These are phyloP conservation scores for Meloidogyne hapla DNA, from an alignment of 1,140 invertebrate species.

Conservation along the genomic window DNA sequence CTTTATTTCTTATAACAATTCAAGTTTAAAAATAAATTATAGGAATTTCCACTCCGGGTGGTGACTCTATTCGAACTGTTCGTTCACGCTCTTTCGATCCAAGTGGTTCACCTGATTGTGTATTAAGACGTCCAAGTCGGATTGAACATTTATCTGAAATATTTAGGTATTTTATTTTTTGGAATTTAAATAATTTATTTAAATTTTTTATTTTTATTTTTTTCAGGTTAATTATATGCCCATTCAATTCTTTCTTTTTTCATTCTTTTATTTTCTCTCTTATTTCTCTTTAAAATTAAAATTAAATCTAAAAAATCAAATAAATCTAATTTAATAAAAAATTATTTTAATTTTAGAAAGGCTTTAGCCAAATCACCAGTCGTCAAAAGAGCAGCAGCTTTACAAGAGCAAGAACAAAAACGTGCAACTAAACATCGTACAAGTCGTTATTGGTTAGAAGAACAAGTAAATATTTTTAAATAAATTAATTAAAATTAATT, in stretches of 20 bases:
- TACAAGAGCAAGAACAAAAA: slow-evolving; percentile 59
- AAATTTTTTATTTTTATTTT: background rate
- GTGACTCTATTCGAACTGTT: slow-evolving; percentile 52
- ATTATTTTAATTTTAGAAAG: slow-evolving; percentile 53
- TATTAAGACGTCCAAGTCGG: slow-evolving; percentile 55
- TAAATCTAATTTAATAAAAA: slow-evolving; percentile 5
- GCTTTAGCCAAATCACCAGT: slow-evolving; percentile 64
- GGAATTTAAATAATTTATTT: background rate
- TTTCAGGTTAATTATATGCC: slow-evolving; percentile 20
- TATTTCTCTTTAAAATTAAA: slow-evolving; percentile 22
- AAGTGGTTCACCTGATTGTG: slow-evolving; percentile 45
- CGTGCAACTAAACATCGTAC: slow-evolving; percentile 60
- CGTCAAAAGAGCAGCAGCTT: slow-evolving; percentile 59
- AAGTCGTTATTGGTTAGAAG: slow-evolving; percentile 62
- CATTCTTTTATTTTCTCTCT: slow-evolving; percentile 17
- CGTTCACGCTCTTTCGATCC: slow-evolving; percentile 61
- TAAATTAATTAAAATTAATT: slow-evolving; percentile 14
- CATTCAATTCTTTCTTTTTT: slow-evolving; percentile 16
- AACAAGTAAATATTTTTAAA: slow-evolving; percentile 44
- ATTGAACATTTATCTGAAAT: slow-evolving; percentile 63
- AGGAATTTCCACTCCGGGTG: slow-evolving; percentile 30
- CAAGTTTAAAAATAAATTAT: background rate
- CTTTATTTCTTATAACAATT: too few relatives aligned
- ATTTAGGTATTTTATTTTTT: slow-evolving; percentile 54
- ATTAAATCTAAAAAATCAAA: slow-evolving; percentile 3